Percentiles rank a stretch among this genome's conserved stretches.
phyloP scores from a whole-genome alignment of 1,140 invertebrate species.

The Megalopta genalis region DNA sequence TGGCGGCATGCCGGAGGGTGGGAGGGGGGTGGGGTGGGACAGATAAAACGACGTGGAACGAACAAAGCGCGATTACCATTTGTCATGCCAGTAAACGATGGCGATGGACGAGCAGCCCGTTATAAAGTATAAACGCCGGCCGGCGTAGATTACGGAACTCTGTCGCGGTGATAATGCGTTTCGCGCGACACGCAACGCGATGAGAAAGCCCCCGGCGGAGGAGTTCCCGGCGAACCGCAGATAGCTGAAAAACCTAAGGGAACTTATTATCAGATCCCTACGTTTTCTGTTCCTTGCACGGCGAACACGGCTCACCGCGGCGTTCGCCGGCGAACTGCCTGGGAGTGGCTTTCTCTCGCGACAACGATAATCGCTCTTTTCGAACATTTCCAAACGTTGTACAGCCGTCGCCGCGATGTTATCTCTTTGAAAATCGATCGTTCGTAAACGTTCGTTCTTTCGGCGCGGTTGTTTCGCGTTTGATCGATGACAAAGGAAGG shows the following conservation, averaged over 20 bases:
- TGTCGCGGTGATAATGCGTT: constrained; percentile 58
- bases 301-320: no score
- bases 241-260: neutral
- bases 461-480: no score
- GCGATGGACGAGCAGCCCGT: constrained; percentile 50
- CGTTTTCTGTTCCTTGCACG: neutral
- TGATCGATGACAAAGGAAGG: no score
- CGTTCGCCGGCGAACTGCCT: no score
- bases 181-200: constrained; percentile 55
- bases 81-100: constrained; percentile 64
- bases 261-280: constrained; percentile 39
- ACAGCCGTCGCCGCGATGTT: no score
- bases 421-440: no score
- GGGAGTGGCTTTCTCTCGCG: no score
- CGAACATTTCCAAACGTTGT: no score
- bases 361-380: no score
- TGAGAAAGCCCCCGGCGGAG: constrained; percentile 4
- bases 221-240: neutral
- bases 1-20: constrained; percentile 31
- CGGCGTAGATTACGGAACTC: constrained; percentile 63
- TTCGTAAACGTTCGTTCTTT: no score
- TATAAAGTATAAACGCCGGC: constrained; percentile 56
- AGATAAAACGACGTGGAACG: constrained; percentile 58
- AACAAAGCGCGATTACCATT: constrained; percentile 62
- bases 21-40: no score